These are phyloP conservation scores for Platycheirus rosarum DNA, from an alignment of 2,888 invertebrate genomes.

Conservation along the genomic window DNA sequence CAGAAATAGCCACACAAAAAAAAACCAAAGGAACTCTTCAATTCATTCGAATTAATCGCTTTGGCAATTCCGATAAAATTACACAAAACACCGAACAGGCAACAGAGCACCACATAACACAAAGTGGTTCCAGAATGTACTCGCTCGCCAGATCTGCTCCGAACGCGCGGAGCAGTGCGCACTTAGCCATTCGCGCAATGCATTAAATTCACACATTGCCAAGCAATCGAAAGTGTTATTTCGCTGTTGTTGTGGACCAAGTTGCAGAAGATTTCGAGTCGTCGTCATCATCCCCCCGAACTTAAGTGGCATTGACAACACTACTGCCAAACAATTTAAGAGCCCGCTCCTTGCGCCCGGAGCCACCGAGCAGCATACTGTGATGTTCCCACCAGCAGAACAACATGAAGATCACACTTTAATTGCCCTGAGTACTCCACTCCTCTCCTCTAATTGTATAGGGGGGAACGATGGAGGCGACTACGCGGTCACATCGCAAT, in stretches of 20 bases:
- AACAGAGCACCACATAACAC: slow-evolving; percentile 21
- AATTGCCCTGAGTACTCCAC: slow-evolving; percentile 55
- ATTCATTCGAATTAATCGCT: slow-evolving; percentile 67
- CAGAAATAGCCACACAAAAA: slow-evolving; percentile 12
- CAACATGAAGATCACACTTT: slow-evolving; percentile 71
- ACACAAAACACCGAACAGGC: slow-evolving; percentile 67
- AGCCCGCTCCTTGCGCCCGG: background rate
- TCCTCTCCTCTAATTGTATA: background rate
- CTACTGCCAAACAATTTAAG: slow-evolving; percentile 68
- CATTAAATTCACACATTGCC: slow-evolving; percentile 64
- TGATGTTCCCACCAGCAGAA: slow-evolving; percentile 46
- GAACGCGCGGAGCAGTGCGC: slow-evolving; percentile 10
- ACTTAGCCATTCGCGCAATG: slow-evolving; percentile 59
- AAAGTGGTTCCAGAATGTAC: slow-evolving; percentile 27
- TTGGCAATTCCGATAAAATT: slow-evolving; percentile 65
- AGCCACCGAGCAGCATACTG: slow-evolving; percentile 13
- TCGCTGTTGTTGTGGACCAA: background rate
- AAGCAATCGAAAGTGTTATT: slow-evolving; percentile 72
- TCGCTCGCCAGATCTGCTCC: background rate
- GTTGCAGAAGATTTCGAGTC: slow-evolving; percentile 36
- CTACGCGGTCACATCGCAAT: slow-evolving; percentile 45
- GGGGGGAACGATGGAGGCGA: slow-evolving; percentile 1
- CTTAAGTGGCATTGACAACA: slow-evolving; percentile 72
- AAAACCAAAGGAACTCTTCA: slow-evolving; percentile 19
- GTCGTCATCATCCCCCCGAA: slow-evolving; percentile 35